Base-by-base conservation (phyloP, 2,888 invertebrate genomes). In the Drosophila nr. medialis region DNA sequence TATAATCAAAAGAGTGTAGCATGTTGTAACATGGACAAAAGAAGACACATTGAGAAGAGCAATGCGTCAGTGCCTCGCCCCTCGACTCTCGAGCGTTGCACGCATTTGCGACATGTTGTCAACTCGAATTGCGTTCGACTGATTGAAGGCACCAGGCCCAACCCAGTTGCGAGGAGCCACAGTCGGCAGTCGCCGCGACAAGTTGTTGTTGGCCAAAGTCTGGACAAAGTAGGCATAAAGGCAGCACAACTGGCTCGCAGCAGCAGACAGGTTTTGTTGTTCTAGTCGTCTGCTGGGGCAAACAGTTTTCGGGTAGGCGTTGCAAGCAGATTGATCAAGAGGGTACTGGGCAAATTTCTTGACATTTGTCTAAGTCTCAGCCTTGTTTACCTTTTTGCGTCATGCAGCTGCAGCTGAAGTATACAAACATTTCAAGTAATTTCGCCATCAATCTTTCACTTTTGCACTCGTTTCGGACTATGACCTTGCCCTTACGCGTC, bases 51-150 rank as follows among this genome's bases (percentile, higher is more conserved):
- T 11, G 38, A 11, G 36, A 29, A 29, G 29, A 56, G 60, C 59
- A 49, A 15, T 54, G 68, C 32, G 64, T 34, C 61, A 21, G n/a
- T 36, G 60, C 48, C 18, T 34, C 27, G 48, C 38, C 51, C 13
- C 13, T 36, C 18, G 24, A 21, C 42, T 50, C 59, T 21, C 48
- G 29, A 29, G 50, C 56, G 69, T 72, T 72, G 80, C 75, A 87
- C 82, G 81, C 87, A 86, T 82, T 89, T 89, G 90, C 91, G 91
- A 91, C 91, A 91, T 91, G 91, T 91, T 92, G 91, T 92, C 91
- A 92, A 91, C 91, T 92, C 78, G 90, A 92, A 92, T 92, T 91
- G 92, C 91, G 91, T 92, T 92, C 91, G 86, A 87, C 86, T 87
- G 86, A 87, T 87, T 87, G 89, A 87, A 87, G 86, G 81, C 81